Evolutionary conservation across 2,797 vertebrate genomes (phyloP), one percentile per base, ranked within the genome.

Genomic region (Gymnothorax reevesii): DNA sequence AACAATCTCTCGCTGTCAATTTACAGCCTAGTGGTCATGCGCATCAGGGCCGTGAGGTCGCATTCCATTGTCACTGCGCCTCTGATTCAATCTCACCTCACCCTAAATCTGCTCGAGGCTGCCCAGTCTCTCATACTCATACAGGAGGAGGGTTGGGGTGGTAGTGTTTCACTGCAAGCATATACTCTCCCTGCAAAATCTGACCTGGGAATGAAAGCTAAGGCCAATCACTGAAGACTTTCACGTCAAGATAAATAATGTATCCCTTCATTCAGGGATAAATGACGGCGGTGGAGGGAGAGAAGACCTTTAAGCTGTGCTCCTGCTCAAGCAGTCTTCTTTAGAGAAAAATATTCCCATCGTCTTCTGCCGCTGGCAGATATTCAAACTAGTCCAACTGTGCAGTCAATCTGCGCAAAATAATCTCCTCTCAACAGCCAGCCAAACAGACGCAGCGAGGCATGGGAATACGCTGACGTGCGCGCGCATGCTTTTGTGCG

Each of bases 11-110:
- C 9, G 7, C 55, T 79, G 42, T 54, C 20, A 79, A 79, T 79
- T 54, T 79, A 79, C 55, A 49, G 75, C 13, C 75, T 79, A 9
- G 75, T 79, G 75, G 75, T n/a, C 75, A 79, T 54, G 52, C 75
- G 52, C 49, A 54, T 20, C 49, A 79, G 75, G 49, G 12, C 52
- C n/a, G 20, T 17, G 75, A 20, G 75, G 75, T 79, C 75, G 55
- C 75, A 79, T 79, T 79, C 75, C 75, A 52, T 79, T 79, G 42
- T 79, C 52, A 22, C 49, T 27, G 75, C 75, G 49, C 75, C 49
- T 22, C 33, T 22, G 52, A 79, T 79, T 55, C 52, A 54, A 55
- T 79, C 75, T 54, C 49, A 54, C 15, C 54, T 79, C n/a, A 79
- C 75, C 49, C 49, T 54, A 17, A 49, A 77, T 79, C n/a, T 79